Evolutionary conservation across 1,140 invertebrate species (phyloP).

Genomic region (Trinorchestia longiramus): DNA sequence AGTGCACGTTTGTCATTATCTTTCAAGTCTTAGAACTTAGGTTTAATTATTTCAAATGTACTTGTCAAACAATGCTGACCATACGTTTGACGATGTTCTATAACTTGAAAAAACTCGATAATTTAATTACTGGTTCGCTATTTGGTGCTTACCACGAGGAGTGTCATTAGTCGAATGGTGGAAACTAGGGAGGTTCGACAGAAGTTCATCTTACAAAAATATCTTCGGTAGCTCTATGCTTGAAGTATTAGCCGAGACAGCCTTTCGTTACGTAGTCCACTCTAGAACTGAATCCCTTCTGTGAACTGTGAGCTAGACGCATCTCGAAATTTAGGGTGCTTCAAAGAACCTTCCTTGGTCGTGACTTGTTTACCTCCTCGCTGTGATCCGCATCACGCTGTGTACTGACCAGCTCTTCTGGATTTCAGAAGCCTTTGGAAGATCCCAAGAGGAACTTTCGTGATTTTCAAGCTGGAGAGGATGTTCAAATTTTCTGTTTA

Average conservation of each 20-base stretch:
- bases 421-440: background rate
- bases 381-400: background rate
- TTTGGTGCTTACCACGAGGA: background rate
- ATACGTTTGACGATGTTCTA: background rate
- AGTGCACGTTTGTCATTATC: too few species aligned
- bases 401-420: background rate
- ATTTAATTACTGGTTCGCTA: background rate
- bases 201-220: background rate
- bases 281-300: background rate
- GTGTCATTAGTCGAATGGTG: background rate
- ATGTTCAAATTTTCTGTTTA: too few species aligned
- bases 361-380: background rate
- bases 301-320: background rate
- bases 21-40: too few species aligned
- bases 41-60: too few species aligned
- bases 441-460: background rate
- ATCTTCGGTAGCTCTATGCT: background rate
- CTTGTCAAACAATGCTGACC: background rate
- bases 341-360: background rate
- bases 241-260: background rate
- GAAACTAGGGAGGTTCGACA: background rate
- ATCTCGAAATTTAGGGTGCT: background rate
- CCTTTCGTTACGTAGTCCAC: background rate
- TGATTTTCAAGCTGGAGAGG: background rate
- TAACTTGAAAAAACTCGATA: background rate